These are phyloP conservation scores for Poecile montanus DNA, from an alignment of 2,797 vertebrate species.

Conservation along the genomic window DNA sequence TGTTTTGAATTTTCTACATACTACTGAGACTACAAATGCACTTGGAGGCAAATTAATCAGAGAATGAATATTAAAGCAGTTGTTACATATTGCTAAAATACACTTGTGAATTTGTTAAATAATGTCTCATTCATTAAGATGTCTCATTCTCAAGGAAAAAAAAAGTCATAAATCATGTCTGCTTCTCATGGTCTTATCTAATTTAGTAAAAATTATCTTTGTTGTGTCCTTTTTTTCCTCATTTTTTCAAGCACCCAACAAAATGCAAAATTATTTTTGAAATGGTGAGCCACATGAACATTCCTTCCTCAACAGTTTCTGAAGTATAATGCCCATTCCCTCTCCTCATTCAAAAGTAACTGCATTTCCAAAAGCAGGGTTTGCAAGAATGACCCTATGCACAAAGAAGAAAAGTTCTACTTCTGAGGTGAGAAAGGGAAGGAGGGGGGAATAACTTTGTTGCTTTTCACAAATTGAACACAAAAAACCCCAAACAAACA, in stretches of 20 bases:
- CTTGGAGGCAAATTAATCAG: constrained; percentile 54
- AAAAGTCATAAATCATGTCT: neutral
- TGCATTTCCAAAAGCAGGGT: neutral
- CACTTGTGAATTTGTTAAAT: constrained; percentile 27
- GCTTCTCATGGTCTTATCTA: neutral
- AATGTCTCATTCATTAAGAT: neutral
- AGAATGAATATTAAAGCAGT: constrained; percentile 35
- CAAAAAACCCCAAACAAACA: neutral
- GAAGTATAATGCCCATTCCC: constrained; percentile 34
- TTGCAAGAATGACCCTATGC: neutral
- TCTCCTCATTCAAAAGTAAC: neutral
- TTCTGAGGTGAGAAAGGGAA: neutral
- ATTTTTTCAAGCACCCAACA: neutral
- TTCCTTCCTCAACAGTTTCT: constrained; percentile 14
- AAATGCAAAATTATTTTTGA: neutral
- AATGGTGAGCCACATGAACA: constrained; percentile 30
- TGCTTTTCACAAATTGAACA: neutral
- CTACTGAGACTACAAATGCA: constrained; percentile 54
- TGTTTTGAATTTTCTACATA: constrained; percentile 28
- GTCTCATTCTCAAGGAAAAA: constrained; percentile 20
- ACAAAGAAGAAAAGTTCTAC: neutral
- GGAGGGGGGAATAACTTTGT: neutral
- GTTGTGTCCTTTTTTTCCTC: neutral
- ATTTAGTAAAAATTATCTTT: neutral
- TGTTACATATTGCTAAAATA: constrained; percentile 43